Conservation (phyloP, 2,797 vertebrate genomes). For the Labeo calbasu region DNA sequence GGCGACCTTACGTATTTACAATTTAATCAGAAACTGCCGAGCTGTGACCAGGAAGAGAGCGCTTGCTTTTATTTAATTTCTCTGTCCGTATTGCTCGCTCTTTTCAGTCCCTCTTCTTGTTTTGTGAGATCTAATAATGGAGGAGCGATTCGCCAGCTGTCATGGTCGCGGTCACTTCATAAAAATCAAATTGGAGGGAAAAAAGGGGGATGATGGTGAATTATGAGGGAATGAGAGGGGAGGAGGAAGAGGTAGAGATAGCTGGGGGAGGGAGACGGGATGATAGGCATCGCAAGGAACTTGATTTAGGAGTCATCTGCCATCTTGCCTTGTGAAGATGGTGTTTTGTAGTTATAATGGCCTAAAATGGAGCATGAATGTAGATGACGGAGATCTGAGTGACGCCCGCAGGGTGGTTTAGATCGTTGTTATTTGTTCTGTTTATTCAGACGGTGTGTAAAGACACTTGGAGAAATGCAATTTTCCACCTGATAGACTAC, state of each 20-base stretch:
- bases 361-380: conserved; percentile 48
- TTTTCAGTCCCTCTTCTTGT: conserved; percentile 16
- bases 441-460: conserved; percentile 42
- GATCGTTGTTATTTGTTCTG: conserved; percentile 28
- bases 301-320: conserved; percentile 49
- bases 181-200: conserved; percentile 55
- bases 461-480: conserved; percentile 31
- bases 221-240: conserved; percentile 15
- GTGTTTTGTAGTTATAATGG: conserved; percentile 39
- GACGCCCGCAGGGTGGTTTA: conserved; percentile 18
- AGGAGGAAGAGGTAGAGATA: conserved; percentile 1
- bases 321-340: conserved; percentile 30
- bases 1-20: conserved; percentile 62
- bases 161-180: conserved; percentile 52
- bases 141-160: conserved; percentile 45
- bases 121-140: conserved; percentile 55
- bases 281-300: conserved; percentile 36
- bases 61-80: conserved; percentile 52
- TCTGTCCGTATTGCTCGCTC: neutral
- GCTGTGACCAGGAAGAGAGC: conserved; percentile 57
- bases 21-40: conserved; percentile 65
- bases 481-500: conserved; percentile 42
- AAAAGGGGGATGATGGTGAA: conserved; percentile 22
- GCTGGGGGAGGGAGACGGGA: conserved; percentile 23
- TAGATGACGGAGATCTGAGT: conserved; percentile 25